Base-by-base conservation (phyloP, 2,797 vertebrate genomes). In the Leptatherina wallacei region DNA sequence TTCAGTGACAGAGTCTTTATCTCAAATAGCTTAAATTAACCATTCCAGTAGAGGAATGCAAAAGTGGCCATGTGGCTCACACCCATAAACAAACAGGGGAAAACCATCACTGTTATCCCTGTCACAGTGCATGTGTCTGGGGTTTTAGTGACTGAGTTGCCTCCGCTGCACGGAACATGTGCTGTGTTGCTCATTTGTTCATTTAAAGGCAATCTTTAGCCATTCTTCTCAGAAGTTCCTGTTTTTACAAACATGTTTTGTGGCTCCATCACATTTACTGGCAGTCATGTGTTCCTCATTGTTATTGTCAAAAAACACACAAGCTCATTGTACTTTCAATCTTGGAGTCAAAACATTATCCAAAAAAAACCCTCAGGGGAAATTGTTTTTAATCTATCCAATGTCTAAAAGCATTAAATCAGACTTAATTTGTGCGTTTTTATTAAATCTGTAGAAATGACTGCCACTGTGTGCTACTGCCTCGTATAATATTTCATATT, bases 401-500 rank as follows among this genome's bases (percentile, higher is more conserved):
- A 8, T 0, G 1, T 51, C n/a, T 51, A 12, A 51, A 51, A 51
- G n/a, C 47, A 51, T 76, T 71, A 57, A 71, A 58, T 74, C 51
- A 33, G 16, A 52, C 35, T 42, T 62, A 52, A 40, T n/a, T 32
- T 6, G 3, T 64, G 9, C 8, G 3, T 6, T 57, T 62, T 76
- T 13, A 59, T 77, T 27, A 12, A 18, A 33, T 11, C 30, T 38
- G 27, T 44, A 44, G 27, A 65, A 70, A 73, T 59, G 6, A 56
- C n/a, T 40, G 10, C 60, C 38, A 6, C 27, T 16, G 10, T 38
- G 22, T 24, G 16, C 36, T 32, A 32, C 62, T 52, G 54, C 38
- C 69, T 6, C 68, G 57, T 79, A 29, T 27, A 33, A 66, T 49
- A 67, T 58, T 59, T 76, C n/a, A 71, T 44, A 67, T 74, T 72